phyloP scores from a whole-genome alignment of 2,113 vertebrate genomes.

The Onychorhynchus coronatus region DNA sequence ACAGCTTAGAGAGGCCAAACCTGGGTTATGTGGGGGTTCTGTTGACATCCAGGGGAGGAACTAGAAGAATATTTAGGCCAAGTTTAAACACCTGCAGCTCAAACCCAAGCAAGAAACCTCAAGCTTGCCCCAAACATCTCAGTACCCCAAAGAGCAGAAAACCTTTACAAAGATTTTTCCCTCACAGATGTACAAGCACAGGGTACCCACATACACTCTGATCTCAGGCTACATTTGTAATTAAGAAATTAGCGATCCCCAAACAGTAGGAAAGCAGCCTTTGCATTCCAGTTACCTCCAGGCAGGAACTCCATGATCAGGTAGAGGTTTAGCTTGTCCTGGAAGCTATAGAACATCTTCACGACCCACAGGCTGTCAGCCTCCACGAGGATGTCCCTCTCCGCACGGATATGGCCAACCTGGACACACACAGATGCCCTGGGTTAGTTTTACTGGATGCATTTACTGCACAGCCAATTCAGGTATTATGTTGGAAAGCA shows the following conservation, averaged over 20 bases:
- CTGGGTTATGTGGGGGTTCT: background rate
- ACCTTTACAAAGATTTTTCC: background rate
- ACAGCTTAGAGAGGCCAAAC: background rate
- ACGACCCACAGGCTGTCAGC: constrained; percentile 98
- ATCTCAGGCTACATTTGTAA: background rate
- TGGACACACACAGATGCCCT: constrained; percentile 41
- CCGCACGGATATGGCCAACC: constrained; percentile 97
- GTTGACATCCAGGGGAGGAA: background rate
- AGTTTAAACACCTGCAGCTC: background rate
- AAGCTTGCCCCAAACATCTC: background rate
- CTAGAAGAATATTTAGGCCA: background rate
- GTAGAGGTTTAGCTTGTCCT: constrained; percentile 99
- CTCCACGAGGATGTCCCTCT: constrained; percentile 96
- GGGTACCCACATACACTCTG: accelerated
- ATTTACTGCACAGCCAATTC: constrained; percentile 20
- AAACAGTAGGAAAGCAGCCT: constrained; percentile 29
- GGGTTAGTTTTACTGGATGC: background rate
- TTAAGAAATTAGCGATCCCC: background rate
- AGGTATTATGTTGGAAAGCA: background rate
- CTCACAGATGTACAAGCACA: background rate
- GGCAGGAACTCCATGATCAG: constrained; percentile 99
- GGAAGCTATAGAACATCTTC: constrained; percentile 99
- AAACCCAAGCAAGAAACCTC: background rate
- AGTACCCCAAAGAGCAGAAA: background rate
- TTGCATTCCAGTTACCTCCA: constrained; percentile 81